These are phyloP conservation scores for Caenorhabditis briggsae DNA, from an alignment of 1,140 invertebrate species.

Conservation along the genomic window DNA sequence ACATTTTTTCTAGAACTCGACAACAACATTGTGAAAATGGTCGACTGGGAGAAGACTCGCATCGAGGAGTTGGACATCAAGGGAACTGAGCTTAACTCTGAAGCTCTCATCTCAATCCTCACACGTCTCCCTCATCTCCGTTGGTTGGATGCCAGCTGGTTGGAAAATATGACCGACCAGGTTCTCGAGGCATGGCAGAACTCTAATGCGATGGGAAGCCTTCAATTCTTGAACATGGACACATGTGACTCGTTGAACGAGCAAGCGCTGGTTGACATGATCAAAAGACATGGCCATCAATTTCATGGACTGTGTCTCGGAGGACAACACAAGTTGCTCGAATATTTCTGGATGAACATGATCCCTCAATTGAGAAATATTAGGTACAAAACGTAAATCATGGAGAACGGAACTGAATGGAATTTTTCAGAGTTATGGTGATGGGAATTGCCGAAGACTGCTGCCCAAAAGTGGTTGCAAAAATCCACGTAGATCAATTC, in stretches of 20 bases:
- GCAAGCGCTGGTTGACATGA: conserved; percentile 90
- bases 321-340: conserved; percentile 92
- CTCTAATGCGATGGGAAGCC: conserved; percentile 86
- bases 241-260: conserved; percentile 94
- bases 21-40: conserved; percentile 80
- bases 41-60: conserved; percentile 96
- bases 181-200: conserved; percentile 90
- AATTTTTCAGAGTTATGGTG: conserved; percentile 86
- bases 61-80: conserved; percentile 92
- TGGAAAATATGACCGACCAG: conserved; percentile 95
- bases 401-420: neutral
- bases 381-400: conserved; percentile 71
- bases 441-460: conserved; percentile 96
- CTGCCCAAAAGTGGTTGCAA: conserved; percentile 85
- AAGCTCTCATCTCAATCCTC: conserved; percentile 92
- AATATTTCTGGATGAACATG: conserved; percentile 81
- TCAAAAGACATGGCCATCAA: conserved; percentile 89
- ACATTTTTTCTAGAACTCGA: conserved; percentile 71
- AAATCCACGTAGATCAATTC: conserved; percentile 90
- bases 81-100: conserved; percentile 92
- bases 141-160: conserved; percentile 92
- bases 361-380: conserved; percentile 80
- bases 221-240: conserved; percentile 92
- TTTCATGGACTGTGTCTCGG: conserved; percentile 88
- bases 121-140: conserved; percentile 88